A percentile compares a stretch with the other conserved stretches of the same genome.
Evolutionary conservation across 2,888 invertebrate genomes (phyloP).

Genomic region (Troides oblongomaculatus): DNA sequence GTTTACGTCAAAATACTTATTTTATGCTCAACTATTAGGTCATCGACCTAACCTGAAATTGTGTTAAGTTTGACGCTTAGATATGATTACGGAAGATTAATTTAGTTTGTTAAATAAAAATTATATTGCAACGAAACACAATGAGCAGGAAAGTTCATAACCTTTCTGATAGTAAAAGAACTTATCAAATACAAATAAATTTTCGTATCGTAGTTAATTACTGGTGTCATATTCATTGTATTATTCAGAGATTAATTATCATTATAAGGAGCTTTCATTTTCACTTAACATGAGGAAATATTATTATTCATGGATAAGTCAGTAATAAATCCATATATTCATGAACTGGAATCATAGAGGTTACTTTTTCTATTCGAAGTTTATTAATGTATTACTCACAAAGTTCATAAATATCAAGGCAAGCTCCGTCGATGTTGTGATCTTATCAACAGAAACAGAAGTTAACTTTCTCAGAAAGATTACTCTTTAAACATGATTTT

Average conservation of each 20-base stretch:
- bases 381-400: constrained; percentile 22
- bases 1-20: neutral
- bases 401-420: constrained; percentile 19
- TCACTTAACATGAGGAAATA: constrained; percentile 1
- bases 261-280: neutral
- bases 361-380: constrained; percentile 3
- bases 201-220: neutral
- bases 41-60: constrained; percentile 18
- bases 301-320: neutral
- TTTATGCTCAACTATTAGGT: constrained; percentile 1
- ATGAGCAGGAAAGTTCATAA: neutral
- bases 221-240: neutral
- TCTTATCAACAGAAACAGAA: constrained; percentile 9
- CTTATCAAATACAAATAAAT: neutral
- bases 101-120: neutral
- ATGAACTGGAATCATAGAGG: neutral
- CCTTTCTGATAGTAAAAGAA: too few species aligned
- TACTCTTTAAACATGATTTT: neutral
- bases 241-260: neutral
- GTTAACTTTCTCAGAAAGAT: constrained; percentile 15
- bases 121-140: neutral
- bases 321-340: constrained; percentile 1
- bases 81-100: neutral
- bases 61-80: constrained; percentile 13
- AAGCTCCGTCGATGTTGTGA: constrained; percentile 9